Evolutionary conservation across 2,113 vertebrate genomes (phyloP).

Genomic region (Psettodes erumei): DNA sequence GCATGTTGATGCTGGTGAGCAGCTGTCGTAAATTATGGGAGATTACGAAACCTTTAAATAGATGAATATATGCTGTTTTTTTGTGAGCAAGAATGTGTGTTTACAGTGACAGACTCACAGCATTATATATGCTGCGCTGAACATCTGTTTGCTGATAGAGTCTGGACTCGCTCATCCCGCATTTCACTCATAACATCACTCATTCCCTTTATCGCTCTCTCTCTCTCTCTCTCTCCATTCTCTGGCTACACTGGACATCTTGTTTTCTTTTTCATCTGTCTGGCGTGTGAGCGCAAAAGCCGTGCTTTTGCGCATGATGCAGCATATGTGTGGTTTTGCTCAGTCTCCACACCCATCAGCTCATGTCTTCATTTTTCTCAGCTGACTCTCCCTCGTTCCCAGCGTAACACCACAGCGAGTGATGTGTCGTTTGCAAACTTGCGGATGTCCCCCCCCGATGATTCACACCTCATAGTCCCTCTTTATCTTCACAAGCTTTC

Average conservation of each 20-base stretch:
- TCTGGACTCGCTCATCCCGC: constrained; percentile 57
- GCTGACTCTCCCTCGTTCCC: constrained; percentile 14
- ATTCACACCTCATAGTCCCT: constrained; percentile 23
- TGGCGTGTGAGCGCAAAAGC: constrained; percentile 26
- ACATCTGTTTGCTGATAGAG: constrained; percentile 67
- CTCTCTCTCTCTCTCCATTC: constrained; percentile 24
- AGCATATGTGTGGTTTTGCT: constrained; percentile 46
- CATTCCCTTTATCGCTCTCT: constrained; percentile 17
- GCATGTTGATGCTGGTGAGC: constrained; percentile 19
- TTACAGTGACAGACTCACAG: constrained; percentile 51
- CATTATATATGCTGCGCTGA: constrained; percentile 31
- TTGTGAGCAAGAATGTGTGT: constrained; percentile 46
- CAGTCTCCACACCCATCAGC: constrained; percentile 39
- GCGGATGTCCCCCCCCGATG: constrained; percentile 1
- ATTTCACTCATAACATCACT: constrained; percentile 49
- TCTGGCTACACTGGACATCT: constrained; percentile 48
- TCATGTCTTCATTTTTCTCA: constrained; percentile 27
- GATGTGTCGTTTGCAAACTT: constrained; percentile 46
- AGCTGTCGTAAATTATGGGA: constrained; percentile 2
- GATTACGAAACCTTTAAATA: constrained; percentile 30
- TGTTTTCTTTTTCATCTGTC: constrained; percentile 50
- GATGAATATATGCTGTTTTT: constrained; percentile 46
- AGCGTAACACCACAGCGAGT: constrained; percentile 12
- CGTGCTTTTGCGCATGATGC: constrained; percentile 23
- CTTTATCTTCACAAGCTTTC: constrained; percentile 23